Percentiles rank a stretch among this genome's conserved stretches.
phyloP scores from a whole-genome alignment of 2,113 vertebrate genomes.

The Hemiscyllium ocellatum region DNA sequence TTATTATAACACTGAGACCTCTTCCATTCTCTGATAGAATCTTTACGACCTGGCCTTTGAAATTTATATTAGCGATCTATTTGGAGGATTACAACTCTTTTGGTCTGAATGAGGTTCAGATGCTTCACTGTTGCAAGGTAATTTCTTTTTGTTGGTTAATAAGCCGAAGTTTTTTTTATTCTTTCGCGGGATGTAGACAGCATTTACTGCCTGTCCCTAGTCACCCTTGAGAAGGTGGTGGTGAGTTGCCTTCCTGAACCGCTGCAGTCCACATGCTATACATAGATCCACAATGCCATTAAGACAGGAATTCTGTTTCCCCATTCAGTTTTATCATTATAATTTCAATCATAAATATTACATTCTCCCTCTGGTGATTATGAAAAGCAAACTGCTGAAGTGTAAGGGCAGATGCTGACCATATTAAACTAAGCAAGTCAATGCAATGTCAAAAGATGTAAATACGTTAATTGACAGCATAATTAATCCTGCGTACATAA shows the following conservation, averaged over 20 bases:
- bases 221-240: no score
- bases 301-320: neutral
- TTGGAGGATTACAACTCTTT: neutral
- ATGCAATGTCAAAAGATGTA: slow-evolving; percentile 47
- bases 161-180: neutral
- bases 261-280: no score
- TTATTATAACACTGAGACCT: neutral
- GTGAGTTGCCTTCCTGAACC: no score
- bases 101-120: neutral
- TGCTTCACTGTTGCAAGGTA: neutral
- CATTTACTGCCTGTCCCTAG: no score
- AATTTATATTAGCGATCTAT: neutral
- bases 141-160: neutral
- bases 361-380: neutral
- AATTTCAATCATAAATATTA: slow-evolving; percentile 12
- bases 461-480: slow-evolving; percentile 53
- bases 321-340: neutral
- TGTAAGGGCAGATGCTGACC: slow-evolving; percentile 37
- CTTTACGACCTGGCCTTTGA: neutral
- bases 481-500: slow-evolving; percentile 60
- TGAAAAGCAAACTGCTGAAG: slow-evolving; percentile 27
- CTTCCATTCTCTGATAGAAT: neutral
- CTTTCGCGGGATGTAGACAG: no score
- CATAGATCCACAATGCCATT: no score
- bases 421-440: slow-evolving; percentile 44